Evolutionary conservation across 1,140 invertebrate genomes (phyloP), one percentile per base, ranked within the genome.

Genomic region (Leptinotarsa texana): DNA sequence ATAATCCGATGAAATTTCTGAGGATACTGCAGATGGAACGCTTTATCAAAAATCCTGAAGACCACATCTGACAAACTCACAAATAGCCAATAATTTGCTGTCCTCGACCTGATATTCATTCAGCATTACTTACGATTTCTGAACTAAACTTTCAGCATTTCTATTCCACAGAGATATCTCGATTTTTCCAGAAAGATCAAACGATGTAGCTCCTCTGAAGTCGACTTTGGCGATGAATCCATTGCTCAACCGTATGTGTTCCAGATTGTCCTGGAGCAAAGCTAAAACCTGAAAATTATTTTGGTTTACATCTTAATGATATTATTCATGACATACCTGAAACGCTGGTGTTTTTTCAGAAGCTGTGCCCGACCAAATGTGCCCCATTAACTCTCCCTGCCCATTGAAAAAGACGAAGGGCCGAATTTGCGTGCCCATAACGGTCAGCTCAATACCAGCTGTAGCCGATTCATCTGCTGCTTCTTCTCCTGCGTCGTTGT

Each of bases 351-450:
- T 95, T 63, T 91, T 89, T 68, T 96, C 93, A 1, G 93, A 94
- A 3, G 90, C 94, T 4, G 92, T 93, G 1, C 94, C 93, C 1
- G 92, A 92, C 94, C 95, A 97, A 4, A 96, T 92, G 78, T 96
- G 94, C 1, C 94, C 91, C 95, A 97, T 96, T 0, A 97, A 86
- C 82, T 96, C 94, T 1, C 92, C 89, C 80, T 95, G 93, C 0
- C 95, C 94, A 3, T 87, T 89, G 84, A 97, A 97, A 81, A 97
- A 96, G 17, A 93, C 88, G 75, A 96, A 93, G 0, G 95, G 95
- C 67, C 95, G 86, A 13, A 96, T 85, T 74, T 94, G 89, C 0
- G 94, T 91, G 18, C 92, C 94, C 65, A 95, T 85, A 1, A 97
- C 86, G 1, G 90, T 90, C 3, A 97, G 87, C 82, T 95, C 92